These are phyloP conservation scores for Scelioninae gen. 1 DNA, from an alignment of 2,888 invertebrate species.

Conservation along the genomic window DNA sequence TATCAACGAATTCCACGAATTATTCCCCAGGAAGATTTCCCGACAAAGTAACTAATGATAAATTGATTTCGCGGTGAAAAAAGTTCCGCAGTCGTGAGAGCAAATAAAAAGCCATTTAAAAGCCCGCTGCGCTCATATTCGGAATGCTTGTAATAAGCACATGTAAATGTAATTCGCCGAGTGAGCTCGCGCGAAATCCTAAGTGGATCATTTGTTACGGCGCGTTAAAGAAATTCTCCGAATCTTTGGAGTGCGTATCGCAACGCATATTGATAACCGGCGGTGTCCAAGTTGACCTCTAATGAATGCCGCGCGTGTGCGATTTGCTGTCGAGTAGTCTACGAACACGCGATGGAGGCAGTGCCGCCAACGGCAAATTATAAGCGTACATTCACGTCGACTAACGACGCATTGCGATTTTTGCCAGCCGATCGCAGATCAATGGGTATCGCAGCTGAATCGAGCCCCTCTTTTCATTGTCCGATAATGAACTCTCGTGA, in stretches of 20 bases:
- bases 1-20: constrained; percentile 34
- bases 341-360: constrained; percentile 37
- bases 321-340: constrained; percentile 52
- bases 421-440: constrained; percentile 37
- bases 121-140: constrained; percentile 28
- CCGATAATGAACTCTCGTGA: constrained; percentile 33
- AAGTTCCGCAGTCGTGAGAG: constrained; percentile 1
- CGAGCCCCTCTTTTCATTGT: too few relatives aligned
- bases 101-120: constrained; percentile 15
- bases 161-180: constrained; percentile 43
- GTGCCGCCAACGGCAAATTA: constrained; percentile 59
- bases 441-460: constrained; percentile 43
- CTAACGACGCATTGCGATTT: constrained; percentile 53
- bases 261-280: constrained; percentile 68
- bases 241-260: constrained; percentile 58
- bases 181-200: constrained; percentile 56
- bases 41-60: constrained; percentile 21
- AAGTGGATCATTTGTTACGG: constrained; percentile 71
- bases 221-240: constrained; percentile 63
- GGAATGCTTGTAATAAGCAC: constrained; percentile 54
- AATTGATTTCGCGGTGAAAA: background rate
- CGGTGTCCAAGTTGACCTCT: constrained; percentile 51
- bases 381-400: constrained; percentile 48
- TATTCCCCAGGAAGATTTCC: constrained; percentile 3
- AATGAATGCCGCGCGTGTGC: constrained; percentile 67